phyloP scores from a whole-genome alignment of 1,140 invertebrate genomes.

The Frieseomelitta varia region DNA sequence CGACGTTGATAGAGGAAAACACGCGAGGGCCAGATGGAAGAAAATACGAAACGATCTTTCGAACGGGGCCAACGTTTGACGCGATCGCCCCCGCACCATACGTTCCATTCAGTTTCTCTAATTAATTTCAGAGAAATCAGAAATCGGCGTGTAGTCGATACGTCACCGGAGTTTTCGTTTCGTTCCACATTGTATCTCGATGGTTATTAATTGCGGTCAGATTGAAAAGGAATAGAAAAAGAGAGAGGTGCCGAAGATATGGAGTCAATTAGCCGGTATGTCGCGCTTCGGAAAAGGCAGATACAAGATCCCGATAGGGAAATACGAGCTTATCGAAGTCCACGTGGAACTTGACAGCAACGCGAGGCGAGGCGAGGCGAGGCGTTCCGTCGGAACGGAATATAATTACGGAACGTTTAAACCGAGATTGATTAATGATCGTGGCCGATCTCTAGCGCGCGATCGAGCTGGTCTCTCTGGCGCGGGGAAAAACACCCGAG shows the following conservation, averaged over 20 bases:
- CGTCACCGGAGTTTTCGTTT: neutral
- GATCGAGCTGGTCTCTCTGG: neutral
- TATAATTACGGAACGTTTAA: slow-evolving; percentile 23
- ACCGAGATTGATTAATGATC: slow-evolving; percentile 26
- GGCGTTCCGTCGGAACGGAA: neutral
- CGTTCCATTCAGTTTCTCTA: neutral
- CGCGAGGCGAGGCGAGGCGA: no score
- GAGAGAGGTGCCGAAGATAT: neutral
- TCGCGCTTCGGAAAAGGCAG: slow-evolving; percentile 1
- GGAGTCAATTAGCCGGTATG: slow-evolving; percentile 30
- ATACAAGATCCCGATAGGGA: slow-evolving; percentile 11
- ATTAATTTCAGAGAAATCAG: slow-evolving; percentile 24
- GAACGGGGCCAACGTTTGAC: neutral
- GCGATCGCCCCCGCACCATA: no score
- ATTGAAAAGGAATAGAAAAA: neutral
- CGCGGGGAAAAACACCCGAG: neutral
- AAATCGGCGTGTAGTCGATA: slow-evolving; percentile 11
- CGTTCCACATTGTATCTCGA: neutral
- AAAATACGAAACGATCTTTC: slow-evolving; percentile 6
- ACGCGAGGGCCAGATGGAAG: neutral
- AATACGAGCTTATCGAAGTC: neutral
- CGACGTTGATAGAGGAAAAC: slow-evolving; percentile 36
- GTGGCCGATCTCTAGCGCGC: neutral
- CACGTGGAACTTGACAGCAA: neutral
- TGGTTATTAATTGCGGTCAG: slow-evolving; percentile 31